Evolutionary conservation across 1,140 invertebrate genomes (phyloP), one percentile per base, ranked within the genome.

Genomic region (Rhopalosiphum padi): DNA sequence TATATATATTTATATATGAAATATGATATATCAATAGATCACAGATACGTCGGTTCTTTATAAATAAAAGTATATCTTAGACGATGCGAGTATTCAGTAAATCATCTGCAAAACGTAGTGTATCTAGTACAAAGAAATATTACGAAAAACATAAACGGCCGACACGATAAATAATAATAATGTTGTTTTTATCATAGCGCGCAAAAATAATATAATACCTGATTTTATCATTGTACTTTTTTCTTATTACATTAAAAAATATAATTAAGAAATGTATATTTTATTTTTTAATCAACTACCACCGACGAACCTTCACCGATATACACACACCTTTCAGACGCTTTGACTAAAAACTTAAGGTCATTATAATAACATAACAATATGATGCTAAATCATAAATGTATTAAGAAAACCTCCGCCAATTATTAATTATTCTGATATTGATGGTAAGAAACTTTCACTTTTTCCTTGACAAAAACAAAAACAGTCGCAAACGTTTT

Each of bases 231-330:
- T 37, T 37, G 35, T 37, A 53, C 4, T 23, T 51, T 90, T 90
- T 41, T 90, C 53, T 25, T 30, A n/a, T 90, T 43, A 90, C 60
- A 90, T 60, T 30, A 90, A 60, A 60, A 87, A 90, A 41, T 18
- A 60, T 90, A 68, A 90, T 90, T 90, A 90, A 60, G 25, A 90
- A 90, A 46, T 41, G 23, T 90, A 90, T 21, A 90, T 68, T 60
- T 68, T 90, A 43, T 60, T 60, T 90, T 46, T 90, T 90, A 22
- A 89, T 68, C 55, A 43, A 90, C 89, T 51, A 68, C 37, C 55
- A 35, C 43, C 41, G 22, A 11, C 23, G 15, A 60, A 90, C 53
- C 89, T 90, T 90, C 89, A 68, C 89, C 89, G 53, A 90, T 43
- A 89, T 89, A 43, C 60, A 60, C 43, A n/a, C 60, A 30, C 55